A percentile compares a stretch with the other conserved stretches of the same genome.
Evolutionary conservation across 37 sponge, comb jelly and placozoan species (phyloP).

Genomic region (Oscarella lobularis): DNA sequence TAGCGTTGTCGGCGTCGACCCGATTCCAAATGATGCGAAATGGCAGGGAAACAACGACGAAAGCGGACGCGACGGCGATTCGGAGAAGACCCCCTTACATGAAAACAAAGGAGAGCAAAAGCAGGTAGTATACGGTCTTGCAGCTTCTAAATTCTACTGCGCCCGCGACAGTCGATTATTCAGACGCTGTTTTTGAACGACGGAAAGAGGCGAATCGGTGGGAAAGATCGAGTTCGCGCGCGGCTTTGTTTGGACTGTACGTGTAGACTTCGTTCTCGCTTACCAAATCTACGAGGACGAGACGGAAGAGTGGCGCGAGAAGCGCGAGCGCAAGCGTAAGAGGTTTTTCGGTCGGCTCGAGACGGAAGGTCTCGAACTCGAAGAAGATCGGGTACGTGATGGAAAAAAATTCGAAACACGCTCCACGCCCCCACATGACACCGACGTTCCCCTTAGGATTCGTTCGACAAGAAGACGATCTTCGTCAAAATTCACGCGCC

Average conservation of each 20-base stretch:
- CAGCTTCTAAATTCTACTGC: too few relatives aligned
- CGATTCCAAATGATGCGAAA: too few relatives aligned
- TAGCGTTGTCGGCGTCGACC: too few relatives aligned
- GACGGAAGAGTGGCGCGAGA: constrained; percentile 20
- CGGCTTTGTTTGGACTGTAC: too few relatives aligned
- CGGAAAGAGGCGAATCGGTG: constrained; percentile 35
- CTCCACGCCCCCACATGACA: neutral
- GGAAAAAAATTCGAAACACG: constrained; percentile 1
- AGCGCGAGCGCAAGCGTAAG: constrained; percentile 38
- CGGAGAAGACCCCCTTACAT: too few relatives aligned
- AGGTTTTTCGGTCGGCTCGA: constrained; percentile 21
- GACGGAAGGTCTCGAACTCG: constrained; percentile 41
- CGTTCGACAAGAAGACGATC: constrained; percentile 64
- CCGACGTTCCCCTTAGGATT: constrained; percentile 29
- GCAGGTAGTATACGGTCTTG: too few relatives aligned
- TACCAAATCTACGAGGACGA: constrained; percentile 13
- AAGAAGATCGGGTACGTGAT: constrained; percentile 20
- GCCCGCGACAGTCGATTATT: too few relatives aligned
- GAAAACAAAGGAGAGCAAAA: too few relatives aligned
- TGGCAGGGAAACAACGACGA: too few relatives aligned
- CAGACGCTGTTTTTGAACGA: constrained; percentile 47
- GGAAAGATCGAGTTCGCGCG: too few relatives aligned
- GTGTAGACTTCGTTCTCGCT: constrained; percentile 12
- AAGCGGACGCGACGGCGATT: too few relatives aligned
- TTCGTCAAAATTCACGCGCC: constrained; percentile 68